Base-by-base conservation (phyloP, 23 tunicate genomes). In the Halocynthia aurantium region DNA sequence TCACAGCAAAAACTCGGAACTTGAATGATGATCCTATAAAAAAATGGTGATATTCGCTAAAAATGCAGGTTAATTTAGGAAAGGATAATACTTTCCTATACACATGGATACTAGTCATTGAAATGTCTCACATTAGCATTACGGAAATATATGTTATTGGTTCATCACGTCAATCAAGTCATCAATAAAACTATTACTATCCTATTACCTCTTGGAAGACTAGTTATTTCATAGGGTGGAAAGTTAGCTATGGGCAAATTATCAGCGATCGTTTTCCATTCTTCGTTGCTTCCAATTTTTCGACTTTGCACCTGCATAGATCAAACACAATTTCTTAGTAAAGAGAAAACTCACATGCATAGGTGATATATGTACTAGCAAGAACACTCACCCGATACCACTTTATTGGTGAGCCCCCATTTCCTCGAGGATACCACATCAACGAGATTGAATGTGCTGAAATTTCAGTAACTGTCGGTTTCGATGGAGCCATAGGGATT, bases 391-490 rank as follows among this genome's bases (percentile, higher is more conserved):
- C 78, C 57, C 56, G 20, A 49, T 52, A 74, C 8, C 78, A 62
- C 9, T 18, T 52, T 8, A 74, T 74, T 11, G 78, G 78, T 22
- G 78, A 74, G 8, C 78, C 62, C 8, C 78, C 78, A 64, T 74
- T 74, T 13, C 78, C 62, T 20, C 78, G 78, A n/a, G 62, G 50
- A 21, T 54, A 54, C 78, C 78, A 74, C 78, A 74, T 74, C 64
- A 74, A 18, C 8, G 78, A 53, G 8, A 74, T 64, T 55, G 55
- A 21, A 20, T 56, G 78, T 7, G 62, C 78, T 17, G 78, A 74
- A 56, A 74, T 74, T 8, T 40, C 62, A 20, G 17, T 74, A 8
- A 74, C 78, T 20, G 31, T 19, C 9, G 78, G 78, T 8, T 50
- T 40, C 11, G 78, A 52, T 8, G 78, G 78, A n/a, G 78, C 60